Evolutionary conservation across 2,888 invertebrate species (phyloP), one percentile per base, ranked within the genome.

Genomic region (Drosophila anomelani): DNA sequence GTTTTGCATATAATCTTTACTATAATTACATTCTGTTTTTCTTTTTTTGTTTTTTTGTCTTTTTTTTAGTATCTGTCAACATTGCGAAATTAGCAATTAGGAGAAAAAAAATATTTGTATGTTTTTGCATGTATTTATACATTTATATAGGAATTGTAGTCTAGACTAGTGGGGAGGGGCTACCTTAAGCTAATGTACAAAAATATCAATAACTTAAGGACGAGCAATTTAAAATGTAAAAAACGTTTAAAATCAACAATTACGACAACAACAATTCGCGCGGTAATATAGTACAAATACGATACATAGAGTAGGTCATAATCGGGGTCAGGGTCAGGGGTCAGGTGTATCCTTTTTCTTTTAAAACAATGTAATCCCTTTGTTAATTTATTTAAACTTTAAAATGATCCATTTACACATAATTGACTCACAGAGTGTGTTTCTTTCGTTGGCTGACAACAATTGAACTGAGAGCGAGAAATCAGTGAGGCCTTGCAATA

Each of bases 401-500:
- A 78, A 69, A 83, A 79, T 57, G 75, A 84, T 78, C 71, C 64
- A 80, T 82, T 66, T 83, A 82, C 77, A 82, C 77, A 72, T 76
- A 89, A 84, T 84, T 84, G 84, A 84, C 84, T 84, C 85, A 84
- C 87, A 88, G 80, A 88, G 83, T 74, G 83, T 74, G 47, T 29
- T 6, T 29, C 7, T 70, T 67, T 67, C 67, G 67, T 67, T 67
- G 67, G 47, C 46, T 55, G 56, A 55, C 67, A 67, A 67, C 67
- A 67, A 67, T 67, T 67, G 67, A 67, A 67, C 67, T 55, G 71
- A 67, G 67, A 69, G 67, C 55, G 55, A 41, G 69, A 67, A 67
- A 68, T 54, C 32, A 67, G 55, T 55, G 29, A 39, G 39, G 58
- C 12, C 8, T 26, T 26, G 26, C 26, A 26, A 26, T 26, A 53